Evolutionary conservation across 2,797 vertebrate species (phyloP), one percentile per base, ranked within the genome.

Genomic region (Lutjanus argentimaculatus): DNA sequence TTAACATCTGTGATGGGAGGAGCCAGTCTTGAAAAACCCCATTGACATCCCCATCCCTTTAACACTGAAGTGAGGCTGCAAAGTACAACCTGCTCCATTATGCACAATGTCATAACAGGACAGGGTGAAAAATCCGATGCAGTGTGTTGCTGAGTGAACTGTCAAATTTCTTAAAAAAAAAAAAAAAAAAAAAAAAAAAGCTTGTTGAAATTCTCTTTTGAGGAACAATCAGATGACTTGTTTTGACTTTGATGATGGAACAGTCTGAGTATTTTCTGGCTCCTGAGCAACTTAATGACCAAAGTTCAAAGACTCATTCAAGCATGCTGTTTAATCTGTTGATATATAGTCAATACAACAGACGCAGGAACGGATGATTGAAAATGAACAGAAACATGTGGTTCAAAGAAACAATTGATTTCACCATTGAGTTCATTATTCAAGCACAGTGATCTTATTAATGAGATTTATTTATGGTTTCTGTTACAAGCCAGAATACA

Each of bases 1-100:
- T 53, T 21, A 25, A 83, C 85, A 91, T 85, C 88, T 86, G 83
- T 80, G 77, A 72, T 62, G 68, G 82, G 86, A 84, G 86, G 82
- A 80, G 68, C 19, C 67, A 19, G 0, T 40, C 30, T 0, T 58
- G 7, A 85, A 74, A 77, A 56, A 6, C 5, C 53, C 40, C 40
- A 57, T 25, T 46, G 75, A 70, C 17, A 40, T 59, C 59, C 46
- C 19, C 40, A 45, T 74, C 46, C 46, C 59, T 55, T 36, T 53
- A 61, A 59, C 25, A 12, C 16, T 52, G 22, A 80, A 49, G 48
- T 59, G 52, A 80, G 71, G 51, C 52, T 64, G 61, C 45, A 57
- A 64, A 59, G 46, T 2, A 14, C 22, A 25, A 45, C 57, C 30
- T 13, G 25, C 21, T 40, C 1, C n/a, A 13, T 21, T 36, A 21